Base-by-base conservation (phyloP, 1,140 invertebrate species). In the Drusus annulatus region DNA sequence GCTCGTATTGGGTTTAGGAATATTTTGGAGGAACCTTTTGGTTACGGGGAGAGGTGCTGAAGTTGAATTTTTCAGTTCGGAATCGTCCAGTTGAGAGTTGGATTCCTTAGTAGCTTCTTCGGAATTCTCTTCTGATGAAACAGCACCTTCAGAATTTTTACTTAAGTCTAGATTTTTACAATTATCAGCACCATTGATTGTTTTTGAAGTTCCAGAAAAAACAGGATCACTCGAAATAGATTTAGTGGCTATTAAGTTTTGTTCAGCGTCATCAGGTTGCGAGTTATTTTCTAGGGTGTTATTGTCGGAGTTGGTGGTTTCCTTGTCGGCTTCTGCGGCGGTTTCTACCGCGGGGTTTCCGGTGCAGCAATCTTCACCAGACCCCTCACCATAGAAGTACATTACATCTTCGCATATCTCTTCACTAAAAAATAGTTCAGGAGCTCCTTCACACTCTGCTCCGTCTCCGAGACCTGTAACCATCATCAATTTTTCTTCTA, bases 401-500 rank as follows among this genome's bases (percentile, higher is more conserved):
- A 95, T 92, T 0, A 94, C 89, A 6, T 93, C 92, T 86, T 95
- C 94, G 85, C 93, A 92, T 65, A 96, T 93, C 79, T 91, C 92
- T 85, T 95, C 94, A 31, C 93, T 91, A 80, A 87, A 86, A 81
- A 87, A 85, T 81, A 51, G 21, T 17, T 86, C 87, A 50, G 88
- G 88, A 84, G 84, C 89, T 69, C 92, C 91, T 69, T 95, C 92
- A 85, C 94, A 95, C 45, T 94, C 93, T 65, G 90, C 92, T 1
- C 95, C 95, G 51, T 91, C 91, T 10, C 95, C 95, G 84, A 94
- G 92, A 0, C 95, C 95, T 76, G 91, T 92, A 3, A 96, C 89
- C 83, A 94, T 86, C 90, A 96, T 92, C 0, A 94, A 85, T 54
- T 94, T 93, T 84, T 96, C 94, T 87, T 95, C 94, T 79, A 96